phyloP scores from a whole-genome alignment of 2,113 vertebrate species.

The Callaeas wilsoni region DNA sequence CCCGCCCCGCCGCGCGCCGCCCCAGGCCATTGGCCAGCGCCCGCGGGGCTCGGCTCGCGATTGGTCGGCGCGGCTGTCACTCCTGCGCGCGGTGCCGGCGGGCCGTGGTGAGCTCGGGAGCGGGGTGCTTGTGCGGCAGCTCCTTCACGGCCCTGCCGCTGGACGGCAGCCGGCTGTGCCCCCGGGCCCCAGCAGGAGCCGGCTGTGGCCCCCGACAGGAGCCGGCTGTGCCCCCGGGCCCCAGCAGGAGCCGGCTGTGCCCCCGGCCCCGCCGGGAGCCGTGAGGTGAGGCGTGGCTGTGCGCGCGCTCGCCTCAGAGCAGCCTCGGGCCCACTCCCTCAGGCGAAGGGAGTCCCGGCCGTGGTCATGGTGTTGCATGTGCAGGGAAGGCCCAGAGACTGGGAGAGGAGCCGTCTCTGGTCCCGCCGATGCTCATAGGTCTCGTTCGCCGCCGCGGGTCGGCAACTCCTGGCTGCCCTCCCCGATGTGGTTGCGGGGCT shows the following conservation, averaged over 20 bases:
- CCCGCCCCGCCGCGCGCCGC: background rate
- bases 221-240: too few relatives aligned
- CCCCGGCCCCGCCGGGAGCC: background rate
- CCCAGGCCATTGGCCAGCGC: background rate
- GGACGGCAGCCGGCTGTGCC: background rate
- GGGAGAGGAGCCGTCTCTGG: background rate
- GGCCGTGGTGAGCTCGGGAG: background rate
- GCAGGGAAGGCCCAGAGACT: background rate
- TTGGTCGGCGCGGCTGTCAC: background rate
- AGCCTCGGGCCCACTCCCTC: background rate
- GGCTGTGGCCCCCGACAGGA: rapidly evolving
- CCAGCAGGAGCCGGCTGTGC: too few relatives aligned
- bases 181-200: background rate
- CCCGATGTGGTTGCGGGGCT: background rate
- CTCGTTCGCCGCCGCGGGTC: background rate
- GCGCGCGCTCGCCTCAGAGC: background rate
- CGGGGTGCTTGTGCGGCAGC: too few relatives aligned
- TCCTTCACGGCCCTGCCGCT: too few relatives aligned
- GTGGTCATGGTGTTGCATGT: rapidly evolving
- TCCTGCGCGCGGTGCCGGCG: background rate
- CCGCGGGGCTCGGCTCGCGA: background rate
- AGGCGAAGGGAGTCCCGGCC: background rate
- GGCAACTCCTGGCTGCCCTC: background rate
- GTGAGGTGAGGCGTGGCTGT: background rate
- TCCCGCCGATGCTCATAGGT: rapidly evolving